A percentile compares a stretch with the other conserved stretches of the same genome.
These are phyloP conservation scores for Pelodiscus sinensis DNA, from an alignment of 2,113 vertebrate genomes.

Conservation along the genomic window DNA sequence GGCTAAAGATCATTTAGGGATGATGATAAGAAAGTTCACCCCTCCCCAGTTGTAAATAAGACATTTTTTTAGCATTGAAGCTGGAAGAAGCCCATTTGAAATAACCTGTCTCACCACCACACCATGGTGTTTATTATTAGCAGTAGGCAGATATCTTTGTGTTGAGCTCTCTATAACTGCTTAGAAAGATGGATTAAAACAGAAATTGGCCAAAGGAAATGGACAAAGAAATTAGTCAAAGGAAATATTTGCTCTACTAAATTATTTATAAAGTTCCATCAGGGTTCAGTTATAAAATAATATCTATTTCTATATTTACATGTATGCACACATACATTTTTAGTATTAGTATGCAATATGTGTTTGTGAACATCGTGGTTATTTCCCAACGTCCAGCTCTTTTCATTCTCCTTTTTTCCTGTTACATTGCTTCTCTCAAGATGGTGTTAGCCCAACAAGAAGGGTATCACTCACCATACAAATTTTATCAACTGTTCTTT, in stretches of 20 bases:
- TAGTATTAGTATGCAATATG: neutral
- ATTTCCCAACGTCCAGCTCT: neutral
- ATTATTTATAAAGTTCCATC: neutral
- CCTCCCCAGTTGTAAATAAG: neutral
- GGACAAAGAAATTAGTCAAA: no score
- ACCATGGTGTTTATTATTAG: neutral
- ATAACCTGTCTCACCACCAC: neutral
- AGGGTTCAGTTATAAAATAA: neutral
- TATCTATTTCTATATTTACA: neutral
- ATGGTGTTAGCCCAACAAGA: neutral
- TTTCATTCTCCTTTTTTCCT: neutral
- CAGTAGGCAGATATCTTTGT: accelerated
- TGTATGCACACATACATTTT: neutral
- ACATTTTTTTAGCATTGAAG: neutral
- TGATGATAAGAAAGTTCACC: neutral
- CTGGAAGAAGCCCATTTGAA: neutral
- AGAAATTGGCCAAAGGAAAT: neutral
- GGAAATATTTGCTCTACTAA: neutral
- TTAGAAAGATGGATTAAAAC: neutral
- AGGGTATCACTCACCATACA: neutral
- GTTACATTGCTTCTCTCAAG: neutral
- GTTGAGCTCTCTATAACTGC: accelerated
- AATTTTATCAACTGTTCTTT: neutral
- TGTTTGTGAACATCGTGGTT: neutral
- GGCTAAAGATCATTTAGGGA: neutral